Evolutionary conservation across 2,113 vertebrate species (phyloP), one percentile per base, ranked within the genome.

Genomic region (Sapajus apella): DNA sequence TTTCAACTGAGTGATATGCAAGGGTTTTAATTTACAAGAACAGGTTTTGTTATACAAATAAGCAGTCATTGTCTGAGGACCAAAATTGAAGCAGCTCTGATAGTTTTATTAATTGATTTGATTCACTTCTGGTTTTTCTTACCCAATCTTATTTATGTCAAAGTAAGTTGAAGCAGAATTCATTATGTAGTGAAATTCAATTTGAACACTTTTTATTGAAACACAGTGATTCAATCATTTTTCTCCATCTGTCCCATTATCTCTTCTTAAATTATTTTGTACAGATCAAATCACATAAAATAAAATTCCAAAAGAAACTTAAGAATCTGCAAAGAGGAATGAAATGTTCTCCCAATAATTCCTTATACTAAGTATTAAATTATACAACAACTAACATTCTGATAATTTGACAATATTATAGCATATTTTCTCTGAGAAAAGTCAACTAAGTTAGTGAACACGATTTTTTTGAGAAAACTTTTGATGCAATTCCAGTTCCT

Each of bases 141-240:
- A 95, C 64, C 96, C 97, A 95, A 96, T 82, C 94, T 95, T 98
- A 97, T 98, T 97, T 98, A 97, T 98, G 96, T 96, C 96, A 96
- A 95, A 95, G 94, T 94, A 97, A 96, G 97, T 96, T 96, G 97
- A 89, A 97, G 66, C 95, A 97, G 97, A 98, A 98, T 98, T 97
- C 97, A 98, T 97, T 98, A 97, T 70, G 96, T 76, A 96, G 89
- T 97, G 96, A 97, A 98, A 98, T 98, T 84, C 87, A 97, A 97
- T 97, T 97, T 97, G 89, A 96, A 95, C 76, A 96, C 96, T 95
- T 98, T 97, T 97, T 94, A 98, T 97, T 94, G 92, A 94, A 96
- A 96, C 95, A 95, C 94, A 61, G 77, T 96, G 95, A 98, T 97
- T 98, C 94, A 97, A 96, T 97, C 94, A 98, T 96, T 97, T 94